phyloP scores from a whole-genome alignment of 2,797 vertebrate genomes.

The Neostethus bicornis region DNA sequence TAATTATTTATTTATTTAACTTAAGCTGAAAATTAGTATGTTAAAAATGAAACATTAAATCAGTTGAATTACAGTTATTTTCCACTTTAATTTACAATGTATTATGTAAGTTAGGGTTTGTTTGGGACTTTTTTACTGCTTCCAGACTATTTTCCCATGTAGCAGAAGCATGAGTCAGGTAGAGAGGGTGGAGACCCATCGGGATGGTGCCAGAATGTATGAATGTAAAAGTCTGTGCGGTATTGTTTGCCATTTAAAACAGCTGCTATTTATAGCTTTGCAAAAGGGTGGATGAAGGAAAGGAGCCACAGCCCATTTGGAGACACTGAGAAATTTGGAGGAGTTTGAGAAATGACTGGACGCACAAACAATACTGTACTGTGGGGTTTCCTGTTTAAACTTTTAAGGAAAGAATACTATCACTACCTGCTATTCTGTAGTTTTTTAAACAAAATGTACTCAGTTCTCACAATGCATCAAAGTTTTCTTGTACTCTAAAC shows the following conservation, averaged over 20 bases:
- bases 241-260: constrained; percentile 67
- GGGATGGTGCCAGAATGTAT: constrained; percentile 64
- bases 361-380: constrained; percentile 41
- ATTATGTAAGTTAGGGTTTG: no score
- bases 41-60: no score
- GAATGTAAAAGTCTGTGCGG: constrained; percentile 61
- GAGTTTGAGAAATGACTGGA: constrained; percentile 27
- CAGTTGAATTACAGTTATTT: no score
- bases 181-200: constrained; percentile 61
- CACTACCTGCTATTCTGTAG: constrained; percentile 24
- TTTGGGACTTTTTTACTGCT: no score
- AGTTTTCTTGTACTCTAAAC: neutral
- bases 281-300: constrained; percentile 61
- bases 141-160: constrained; percentile 46
- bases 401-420: constrained; percentile 25
- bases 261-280: constrained; percentile 76
- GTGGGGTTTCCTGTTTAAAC: constrained; percentile 53
- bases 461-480: neutral
- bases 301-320: constrained; percentile 51
- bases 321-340: constrained; percentile 48
- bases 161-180: constrained; percentile 67
- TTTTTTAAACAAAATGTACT: constrained; percentile 11
- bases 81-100: no score
- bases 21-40: no score
- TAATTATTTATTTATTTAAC: no score